A percentile compares a stretch with the other conserved stretches of the same genome.
phyloP scores from a whole-genome alignment of 2,113 vertebrate species.

The Plecotus auritus region DNA sequence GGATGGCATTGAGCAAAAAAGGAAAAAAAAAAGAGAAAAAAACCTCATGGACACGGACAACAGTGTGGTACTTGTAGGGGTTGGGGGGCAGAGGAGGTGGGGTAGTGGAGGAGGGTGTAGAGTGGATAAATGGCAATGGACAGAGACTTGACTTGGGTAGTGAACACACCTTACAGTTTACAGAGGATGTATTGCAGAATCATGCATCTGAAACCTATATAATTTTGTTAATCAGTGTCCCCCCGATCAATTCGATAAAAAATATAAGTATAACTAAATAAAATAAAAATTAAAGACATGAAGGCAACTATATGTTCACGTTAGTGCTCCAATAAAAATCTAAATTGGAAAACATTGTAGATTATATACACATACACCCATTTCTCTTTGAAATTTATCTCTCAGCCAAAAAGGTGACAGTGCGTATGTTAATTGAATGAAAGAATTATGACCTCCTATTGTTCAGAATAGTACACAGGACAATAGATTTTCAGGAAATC shows the following conservation, averaged over 20 bases:
- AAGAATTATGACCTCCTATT: neutral
- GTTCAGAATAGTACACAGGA: neutral
- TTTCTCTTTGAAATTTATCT: neutral
- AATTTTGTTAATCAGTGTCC: neutral
- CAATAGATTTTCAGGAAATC: slow-evolving; percentile 43
- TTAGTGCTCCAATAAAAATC: neutral
- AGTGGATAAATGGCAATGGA: neutral
- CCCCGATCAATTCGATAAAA: neutral
- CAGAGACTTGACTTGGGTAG: neutral
- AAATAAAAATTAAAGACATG: neutral
- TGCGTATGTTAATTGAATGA: neutral
- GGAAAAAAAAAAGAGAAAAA: neutral
- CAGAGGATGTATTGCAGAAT: neutral
- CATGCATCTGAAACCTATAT: neutral
- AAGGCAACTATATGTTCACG: neutral
- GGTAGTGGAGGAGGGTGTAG: no score
- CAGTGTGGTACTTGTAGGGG: neutral
- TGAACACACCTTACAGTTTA: neutral
- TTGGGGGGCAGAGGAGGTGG: neutral
- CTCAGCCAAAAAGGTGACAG: neutral
- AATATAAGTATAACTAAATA: neutral
- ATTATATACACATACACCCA: neutral
- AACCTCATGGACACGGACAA: neutral
- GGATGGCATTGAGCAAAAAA: neutral
- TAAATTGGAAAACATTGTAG: neutral